These are phyloP conservation scores for Carterocephalus palaemon DNA, from an alignment of 2,888 invertebrate genomes.

Conservation along the genomic window DNA sequence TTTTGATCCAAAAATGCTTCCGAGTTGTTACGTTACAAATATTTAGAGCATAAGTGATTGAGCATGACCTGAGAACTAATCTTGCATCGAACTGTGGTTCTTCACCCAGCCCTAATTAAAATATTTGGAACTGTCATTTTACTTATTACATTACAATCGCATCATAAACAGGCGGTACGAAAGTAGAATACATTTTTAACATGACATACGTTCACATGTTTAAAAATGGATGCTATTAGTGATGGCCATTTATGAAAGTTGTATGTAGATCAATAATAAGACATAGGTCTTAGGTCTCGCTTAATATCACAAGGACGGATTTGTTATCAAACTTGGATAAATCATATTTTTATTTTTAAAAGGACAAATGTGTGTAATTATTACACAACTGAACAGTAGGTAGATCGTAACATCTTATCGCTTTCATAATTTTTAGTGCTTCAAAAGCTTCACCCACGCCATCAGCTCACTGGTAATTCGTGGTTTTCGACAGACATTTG, in stretches of 20 bases:
- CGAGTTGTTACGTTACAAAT: slow-evolving; percentile 64
- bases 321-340: no score
- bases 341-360: no score
- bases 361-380: background rate
- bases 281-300: no score
- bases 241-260: background rate
- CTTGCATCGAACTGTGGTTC: slow-evolving; percentile 38
- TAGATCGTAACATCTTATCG: background rate
- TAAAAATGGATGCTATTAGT: no score
- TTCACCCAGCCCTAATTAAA: slow-evolving; percentile 26
- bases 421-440: slow-evolving; percentile 7
- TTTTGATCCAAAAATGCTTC: slow-evolving; percentile 66
- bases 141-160: slow-evolving; percentile 7
- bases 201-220: no score
- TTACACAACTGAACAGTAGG: slow-evolving; percentile 4
- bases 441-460: background rate
- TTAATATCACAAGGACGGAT: no score
- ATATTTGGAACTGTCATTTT: slow-evolving; percentile 34
- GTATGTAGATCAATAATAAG: background rate
- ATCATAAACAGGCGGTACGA: no score
- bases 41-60: no score
- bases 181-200: no score
- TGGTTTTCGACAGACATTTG: slow-evolving; percentile 20
- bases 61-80: slow-evolving; percentile 35
- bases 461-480: slow-evolving; percentile 3